phyloP scores from a whole-genome alignment of 2,113 vertebrate species.

The Carettochelys insculpta region DNA sequence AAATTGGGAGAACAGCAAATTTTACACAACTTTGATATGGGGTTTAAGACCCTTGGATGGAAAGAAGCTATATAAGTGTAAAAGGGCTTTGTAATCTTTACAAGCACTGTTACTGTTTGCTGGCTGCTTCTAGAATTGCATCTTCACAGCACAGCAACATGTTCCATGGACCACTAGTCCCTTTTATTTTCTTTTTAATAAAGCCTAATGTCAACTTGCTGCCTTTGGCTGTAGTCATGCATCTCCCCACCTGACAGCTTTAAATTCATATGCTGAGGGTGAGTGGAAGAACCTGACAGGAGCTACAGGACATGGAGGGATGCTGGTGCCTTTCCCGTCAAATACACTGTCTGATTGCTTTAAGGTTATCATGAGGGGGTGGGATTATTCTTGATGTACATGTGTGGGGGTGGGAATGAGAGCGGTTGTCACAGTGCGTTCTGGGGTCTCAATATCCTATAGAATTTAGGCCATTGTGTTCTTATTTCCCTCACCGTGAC shows the following conservation, averaged over 20 bases:
- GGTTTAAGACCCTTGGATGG: too few relatives aligned
- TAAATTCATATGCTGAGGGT: fast-evolving
- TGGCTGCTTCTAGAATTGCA: background rate
- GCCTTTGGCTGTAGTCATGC: background rate
- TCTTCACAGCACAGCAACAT: background rate
- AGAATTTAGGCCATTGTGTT: background rate
- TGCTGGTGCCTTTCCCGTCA: background rate
- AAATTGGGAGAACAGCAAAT: background rate
- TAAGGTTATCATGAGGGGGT: background rate
- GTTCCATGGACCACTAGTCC: fast-evolving
- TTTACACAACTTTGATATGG: background rate
- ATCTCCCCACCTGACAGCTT: background rate
- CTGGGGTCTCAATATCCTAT: background rate
- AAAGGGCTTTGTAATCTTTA: background rate
- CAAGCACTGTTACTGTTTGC: background rate
- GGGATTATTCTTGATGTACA: background rate
- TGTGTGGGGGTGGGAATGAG: background rate
- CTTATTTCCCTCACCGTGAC: background rate
- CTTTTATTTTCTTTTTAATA: background rate
- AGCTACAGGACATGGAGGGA: background rate
- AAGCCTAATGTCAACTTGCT: background rate
- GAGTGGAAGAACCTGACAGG: background rate
- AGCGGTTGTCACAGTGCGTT: background rate
- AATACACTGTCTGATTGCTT: background rate
- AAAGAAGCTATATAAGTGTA: background rate